Evolutionary conservation across 2,888 invertebrate genomes (phyloP), one percentile per base, ranked within the genome.

Genomic region (Ferdinandea cuprea): DNA sequence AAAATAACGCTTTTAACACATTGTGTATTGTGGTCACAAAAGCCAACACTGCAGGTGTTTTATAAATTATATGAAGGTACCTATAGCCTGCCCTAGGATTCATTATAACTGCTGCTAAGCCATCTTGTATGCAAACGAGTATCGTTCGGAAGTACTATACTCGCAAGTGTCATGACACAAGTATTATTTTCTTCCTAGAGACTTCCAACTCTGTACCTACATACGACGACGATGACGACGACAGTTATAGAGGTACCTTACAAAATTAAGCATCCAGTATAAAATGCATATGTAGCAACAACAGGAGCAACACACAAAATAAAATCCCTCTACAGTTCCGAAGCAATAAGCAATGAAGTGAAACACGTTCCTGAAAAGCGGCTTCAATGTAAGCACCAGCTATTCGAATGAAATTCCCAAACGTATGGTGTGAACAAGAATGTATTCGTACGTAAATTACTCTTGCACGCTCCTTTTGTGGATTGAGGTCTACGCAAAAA

Each of bases 391-490:
- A 54, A 72, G 63, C 61, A 54, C 79, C 46, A 71, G 68, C 48
- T 42, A 74, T 80, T 80, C 74, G 68, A 79, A 79, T 74, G 30
- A 68, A 74, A 69, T 80, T 80, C 68, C 42, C 54, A 56, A 69
- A 56, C 50, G 54, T 68, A 74, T 74, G 61, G 74, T 68, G 79
- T 63, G 74, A 80, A 80, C 56, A 80, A 63, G 74, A 71, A 81
- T 66, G 35, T 73, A 37, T 68, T 35, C 32, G 74, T 35, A 61
- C 50, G 69, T 65, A 81, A 76, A 65, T 76, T 76, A 81, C 65
- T 71, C 65, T 48, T 42, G 28, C 59, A 65, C 21, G 71, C 58
- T 76, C 46, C 76, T 81, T 76, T 50, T 71, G 65, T 69, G 71
- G 63, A 81, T 69, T 76, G 69, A 81, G 71, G 80, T 81, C 56